phyloP scores from a whole-genome alignment of 2,113 vertebrate species.

The Prolemur simus region DNA sequence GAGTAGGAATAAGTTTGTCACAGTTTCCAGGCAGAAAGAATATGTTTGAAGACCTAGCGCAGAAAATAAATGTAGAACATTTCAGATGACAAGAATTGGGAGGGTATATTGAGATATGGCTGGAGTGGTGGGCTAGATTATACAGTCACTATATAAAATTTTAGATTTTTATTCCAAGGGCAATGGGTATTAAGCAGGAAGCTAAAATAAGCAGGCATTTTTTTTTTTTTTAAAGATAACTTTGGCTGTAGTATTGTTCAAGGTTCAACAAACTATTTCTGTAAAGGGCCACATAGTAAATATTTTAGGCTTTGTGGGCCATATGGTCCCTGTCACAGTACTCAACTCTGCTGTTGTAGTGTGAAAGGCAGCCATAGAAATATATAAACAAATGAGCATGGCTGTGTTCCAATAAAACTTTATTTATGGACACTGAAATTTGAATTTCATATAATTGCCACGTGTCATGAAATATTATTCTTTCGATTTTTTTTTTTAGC shows the following conservation, averaged over 20 bases:
- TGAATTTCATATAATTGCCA: conserved; percentile 41
- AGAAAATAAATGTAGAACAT: background rate
- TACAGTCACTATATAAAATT: background rate
- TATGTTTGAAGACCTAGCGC: background rate
- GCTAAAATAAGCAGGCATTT: background rate
- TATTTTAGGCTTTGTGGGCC: conserved; percentile 15
- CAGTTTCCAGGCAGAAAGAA: background rate
- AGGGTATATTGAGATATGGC: background rate
- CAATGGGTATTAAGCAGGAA: background rate
- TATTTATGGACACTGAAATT: conserved; percentile 5
- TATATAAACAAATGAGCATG: conserved; percentile 15
- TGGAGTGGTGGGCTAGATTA: background rate
- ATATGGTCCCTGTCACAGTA: background rate
- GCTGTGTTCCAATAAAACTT: background rate
- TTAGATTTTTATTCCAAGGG: background rate
- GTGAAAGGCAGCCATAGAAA: background rate
- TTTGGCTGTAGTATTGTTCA: background rate
- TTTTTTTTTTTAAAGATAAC: background rate
- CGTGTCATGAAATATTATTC: conserved; percentile 2
- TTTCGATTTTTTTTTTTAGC: background rate
- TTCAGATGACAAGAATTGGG: background rate
- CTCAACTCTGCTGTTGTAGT: background rate
- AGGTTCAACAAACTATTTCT: conserved; percentile 41
- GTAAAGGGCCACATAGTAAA: background rate
- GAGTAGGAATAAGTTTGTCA: background rate